Evolutionary conservation across 2,113 vertebrate genomes (phyloP), one percentile per base, ranked within the genome.

Genomic region (Sebastes fasciatus): DNA sequence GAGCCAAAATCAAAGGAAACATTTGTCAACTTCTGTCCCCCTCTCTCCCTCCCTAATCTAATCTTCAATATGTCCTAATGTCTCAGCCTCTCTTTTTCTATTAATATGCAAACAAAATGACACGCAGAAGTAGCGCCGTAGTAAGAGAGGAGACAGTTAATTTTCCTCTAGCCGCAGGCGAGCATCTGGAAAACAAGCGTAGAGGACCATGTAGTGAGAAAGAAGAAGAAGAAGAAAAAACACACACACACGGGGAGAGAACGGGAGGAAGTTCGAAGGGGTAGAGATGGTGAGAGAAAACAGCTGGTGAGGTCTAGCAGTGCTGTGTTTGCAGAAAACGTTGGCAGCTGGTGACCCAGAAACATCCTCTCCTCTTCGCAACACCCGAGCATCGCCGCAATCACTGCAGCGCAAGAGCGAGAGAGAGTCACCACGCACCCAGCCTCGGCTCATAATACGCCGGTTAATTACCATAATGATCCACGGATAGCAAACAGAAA

Each of bases 301-400:
- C 92, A 92, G 88, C 92, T 93, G 92, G 91, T 90, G 86, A 87
- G 79, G 81, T 88, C 90, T 89, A 67, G 77, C 84, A 67, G 74
- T 93, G 92, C 93, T 92, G 93, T 84, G 89, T 91, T 86, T 90
- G 92, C 93, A 91, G 86, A 93, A 93, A 91, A 85, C 46, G 78
- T 66, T 81, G 87, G 89, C 90, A 93, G 92, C 93, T 91, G 92
- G 88, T 93, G 93, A 94, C 91, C 91, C 88, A 92, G 92, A 93
- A 94, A 92, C 84, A 82, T 85, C 74, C 80, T 86, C 85, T 75
- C 61, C 51, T 83, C 88, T 83, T 75, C 60, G 60, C 66, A 54
- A 48, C 82, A 62, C 65, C 68, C 43, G 1, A 84, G 85, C 80
- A 34, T 26, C 57, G 79, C 88, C 76, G 90, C 84, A 84, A 74